A percentile compares a stretch with the other conserved stretches of the same genome.
phyloP scores from a whole-genome alignment of 2,113 vertebrate genomes.

The Myotis davidii region DNA sequence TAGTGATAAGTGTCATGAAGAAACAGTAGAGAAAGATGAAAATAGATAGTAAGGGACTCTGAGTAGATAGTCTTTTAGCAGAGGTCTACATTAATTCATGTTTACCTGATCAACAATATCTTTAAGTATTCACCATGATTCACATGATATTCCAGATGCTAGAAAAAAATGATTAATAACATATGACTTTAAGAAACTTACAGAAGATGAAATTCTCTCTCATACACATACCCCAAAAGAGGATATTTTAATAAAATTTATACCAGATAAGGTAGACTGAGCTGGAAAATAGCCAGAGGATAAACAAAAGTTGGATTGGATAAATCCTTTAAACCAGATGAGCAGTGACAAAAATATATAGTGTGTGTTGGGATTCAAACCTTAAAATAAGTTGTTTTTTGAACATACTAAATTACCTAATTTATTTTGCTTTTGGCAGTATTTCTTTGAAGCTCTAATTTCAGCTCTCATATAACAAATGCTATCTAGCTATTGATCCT shows the following conservation, averaged over 20 bases:
- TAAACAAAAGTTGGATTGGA: slow-evolving; percentile 18
- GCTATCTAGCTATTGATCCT: slow-evolving; percentile 77
- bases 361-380: slow-evolving; percentile 49
- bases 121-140: not conserved
- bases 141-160: not conserved
- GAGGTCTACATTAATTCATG: not conserved
- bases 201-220: not conserved
- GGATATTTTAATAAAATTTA: not conserved
- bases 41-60: not conserved
- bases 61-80: not conserved
- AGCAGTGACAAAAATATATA: slow-evolving; percentile 54
- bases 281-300: not conserved
- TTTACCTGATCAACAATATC: not conserved
- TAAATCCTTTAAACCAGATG: slow-evolving; percentile 44
- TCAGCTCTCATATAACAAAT: slow-evolving; percentile 78
- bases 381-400: slow-evolving; percentile 70
- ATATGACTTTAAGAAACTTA: slow-evolving; percentile 10
- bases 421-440: slow-evolving; percentile 75
- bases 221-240: not conserved
- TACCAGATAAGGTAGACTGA: not conserved
- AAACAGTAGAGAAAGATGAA: not conserved
- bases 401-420: slow-evolving; percentile 70
- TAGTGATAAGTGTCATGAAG: not conserved
- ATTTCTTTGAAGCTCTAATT: slow-evolving; percentile 83
- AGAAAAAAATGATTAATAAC: slow-evolving; percentile 3